phyloP scores from a whole-genome alignment of 2,113 vertebrate genomes.

The Lepisosteus osseus region DNA sequence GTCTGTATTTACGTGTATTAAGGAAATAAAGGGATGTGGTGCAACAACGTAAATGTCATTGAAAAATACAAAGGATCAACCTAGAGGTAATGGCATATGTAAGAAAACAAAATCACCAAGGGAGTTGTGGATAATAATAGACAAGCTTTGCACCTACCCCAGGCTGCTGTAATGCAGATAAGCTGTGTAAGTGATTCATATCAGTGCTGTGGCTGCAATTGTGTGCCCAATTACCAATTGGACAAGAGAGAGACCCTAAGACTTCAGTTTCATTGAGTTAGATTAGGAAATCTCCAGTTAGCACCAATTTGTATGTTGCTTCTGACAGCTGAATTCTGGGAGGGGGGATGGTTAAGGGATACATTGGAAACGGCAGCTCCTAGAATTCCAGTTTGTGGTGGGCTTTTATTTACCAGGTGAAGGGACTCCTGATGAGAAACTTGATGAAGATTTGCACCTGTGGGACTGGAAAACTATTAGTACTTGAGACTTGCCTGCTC shows the following conservation, averaged over 20 bases:
- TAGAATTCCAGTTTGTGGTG: constrained; percentile 60
- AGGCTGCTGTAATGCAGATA: constrained; percentile 39
- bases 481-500: constrained; percentile 91
- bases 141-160: constrained; percentile 33
- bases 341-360: constrained; percentile 52
- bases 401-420: constrained; percentile 67
- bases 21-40: neutral
- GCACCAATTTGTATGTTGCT: constrained; percentile 87
- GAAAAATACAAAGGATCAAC: no score
- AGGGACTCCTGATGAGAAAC: constrained; percentile 61
- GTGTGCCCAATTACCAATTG: constrained; percentile 89
- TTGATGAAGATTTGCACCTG: constrained; percentile 63
- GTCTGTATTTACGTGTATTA: neutral
- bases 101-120: constrained; percentile 48
- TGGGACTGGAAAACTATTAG: constrained; percentile 54
- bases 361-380: constrained; percentile 52
- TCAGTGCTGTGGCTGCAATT: constrained; percentile 76
- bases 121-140: constrained; percentile 59
- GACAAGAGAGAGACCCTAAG: constrained; percentile 73
- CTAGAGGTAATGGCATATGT: neutral
- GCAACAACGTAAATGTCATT: no score
- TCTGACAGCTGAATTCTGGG: constrained; percentile 71
- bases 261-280: constrained; percentile 82
- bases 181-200: constrained; percentile 70
- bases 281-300: constrained; percentile 95